phyloP scores from a whole-genome alignment of 2,113 vertebrate species.

The Phyllostomus discolor region DNA sequence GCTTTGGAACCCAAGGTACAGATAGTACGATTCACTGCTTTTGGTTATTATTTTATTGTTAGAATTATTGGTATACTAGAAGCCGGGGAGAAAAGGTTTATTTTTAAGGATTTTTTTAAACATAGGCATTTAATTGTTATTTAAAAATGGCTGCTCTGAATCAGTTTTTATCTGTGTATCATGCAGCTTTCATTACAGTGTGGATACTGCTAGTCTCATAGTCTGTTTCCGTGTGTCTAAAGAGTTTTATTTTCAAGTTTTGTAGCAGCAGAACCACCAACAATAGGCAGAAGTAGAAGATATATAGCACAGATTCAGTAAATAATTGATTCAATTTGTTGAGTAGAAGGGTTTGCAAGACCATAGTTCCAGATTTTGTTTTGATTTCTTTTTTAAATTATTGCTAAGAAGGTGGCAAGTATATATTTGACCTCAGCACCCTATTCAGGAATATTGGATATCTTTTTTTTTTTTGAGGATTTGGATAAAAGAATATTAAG shows the following conservation, averaged over 20 bases:
- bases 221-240: background rate
- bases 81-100: background rate
- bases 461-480: background rate
- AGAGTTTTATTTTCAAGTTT: background rate
- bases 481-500: background rate
- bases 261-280: background rate
- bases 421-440: background rate
- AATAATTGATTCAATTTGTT: background rate
- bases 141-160: background rate
- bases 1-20: background rate
- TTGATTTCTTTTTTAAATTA: background rate
- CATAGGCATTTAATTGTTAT: background rate
- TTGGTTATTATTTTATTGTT: constrained; percentile 11
- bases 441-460: background rate
- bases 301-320: background rate
- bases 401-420: background rate
- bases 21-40: background rate
- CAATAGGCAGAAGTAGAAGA: background rate
- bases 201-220: background rate
- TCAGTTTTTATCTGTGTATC: background rate
- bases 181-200: background rate
- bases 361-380: background rate
- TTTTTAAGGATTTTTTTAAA: constrained; percentile 39
- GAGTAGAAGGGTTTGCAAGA: background rate
- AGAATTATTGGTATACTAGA: background rate